Evolutionary conservation across 2,797 vertebrate species (phyloP), one percentile per base, ranked within the genome.

Genomic region (Astyanax mexicanus): DNA sequence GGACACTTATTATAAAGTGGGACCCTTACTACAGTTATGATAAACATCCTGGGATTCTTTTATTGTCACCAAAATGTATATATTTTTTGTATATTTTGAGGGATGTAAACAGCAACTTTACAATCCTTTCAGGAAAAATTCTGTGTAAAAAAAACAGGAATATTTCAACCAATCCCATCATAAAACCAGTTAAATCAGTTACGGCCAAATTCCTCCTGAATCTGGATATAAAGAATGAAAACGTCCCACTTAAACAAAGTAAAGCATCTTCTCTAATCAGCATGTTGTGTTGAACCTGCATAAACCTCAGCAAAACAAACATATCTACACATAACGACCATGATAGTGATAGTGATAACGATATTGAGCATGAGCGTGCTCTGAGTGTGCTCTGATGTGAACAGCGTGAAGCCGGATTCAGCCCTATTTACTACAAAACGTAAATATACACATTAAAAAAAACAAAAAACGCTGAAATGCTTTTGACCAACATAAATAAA

Each of bases 401-500:
- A 40, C 17, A 37, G 29, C 12, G 13, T 87, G 8, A 47, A 54
- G 17, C 19, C 51, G 55, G 65, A 69, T 80, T 70, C 10, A 79
- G 78, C 52, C 83, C 74, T 61, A 79, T n/a, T n/a, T n/a, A n/a
- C n/a, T n/a, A n/a, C n/a, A n/a, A n/a, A 55, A 78, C 71, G 80
- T 75, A 47, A 55, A 76, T 77, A 80, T 76, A 44, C 67, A 60
- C 69, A 86, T 86, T 86, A 86, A 89, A 8, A 8, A 19, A 0
- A 55, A 15, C 88, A 0, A 51, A 25, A 54, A 55, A 15, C 88
- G 84, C 83, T 86, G 86, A 62, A 47, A 85, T 83, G 81, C 86
- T 84, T 75, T 67, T 80, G 84, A 83, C 57, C 77, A 86, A 91
- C 90, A 92, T 92, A 86, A 87, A 92, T 83, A 93, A 94, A n/a